Evolutionary conservation across 2,113 vertebrate species (phyloP), one percentile per base, ranked within the genome.

Genomic region (Syrmaticus mikado): DNA sequence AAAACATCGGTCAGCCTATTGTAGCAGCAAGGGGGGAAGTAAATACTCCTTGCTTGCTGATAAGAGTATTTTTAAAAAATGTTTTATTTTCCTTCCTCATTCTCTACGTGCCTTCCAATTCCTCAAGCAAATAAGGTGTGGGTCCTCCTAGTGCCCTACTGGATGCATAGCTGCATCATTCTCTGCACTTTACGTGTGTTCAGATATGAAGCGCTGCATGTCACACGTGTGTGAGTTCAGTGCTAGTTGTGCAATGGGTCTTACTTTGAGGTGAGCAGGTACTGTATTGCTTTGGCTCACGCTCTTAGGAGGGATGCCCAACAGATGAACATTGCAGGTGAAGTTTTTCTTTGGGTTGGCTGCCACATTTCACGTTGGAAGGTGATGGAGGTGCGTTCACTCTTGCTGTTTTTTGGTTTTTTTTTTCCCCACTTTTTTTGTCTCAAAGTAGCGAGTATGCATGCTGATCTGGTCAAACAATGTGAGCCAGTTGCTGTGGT

Each of bases 381-480:
- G 85, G 50, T 18, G 21, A 17, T 34, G 20, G 32, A 10, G 7
- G 3, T 2, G 0, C 5, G 0, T 52, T 62, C 45, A 10, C 6
- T 62, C 15, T 30, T 32, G 5, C 10, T 38, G 15, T 18, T 25
- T 40, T 40, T 1, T 25, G 62, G 21, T 5, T 11, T 41, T 15
- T 34, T 48, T 48, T 46, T 20, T 20, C 2, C 6, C 46, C 27
- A 25, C 4, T 46, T 25, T 50, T 24, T 82, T 41, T 91, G 87
- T 83, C 85, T 46, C 19, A 68, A 95, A 87, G 76, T 32, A 82
- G 96, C 96, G 97, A 97, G 95, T 97, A 93, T 78, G 84, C 95
- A 93, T 95, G 93, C 95, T 97, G 94, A 95, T 96, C 85, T 87
- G 95, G 93, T 84, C 89, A 92, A 97, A 94, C 96, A 97, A 95